Conservation (phyloP, 2,797 vertebrate species). For the Schizopygopsis malacanthus region DNA sequence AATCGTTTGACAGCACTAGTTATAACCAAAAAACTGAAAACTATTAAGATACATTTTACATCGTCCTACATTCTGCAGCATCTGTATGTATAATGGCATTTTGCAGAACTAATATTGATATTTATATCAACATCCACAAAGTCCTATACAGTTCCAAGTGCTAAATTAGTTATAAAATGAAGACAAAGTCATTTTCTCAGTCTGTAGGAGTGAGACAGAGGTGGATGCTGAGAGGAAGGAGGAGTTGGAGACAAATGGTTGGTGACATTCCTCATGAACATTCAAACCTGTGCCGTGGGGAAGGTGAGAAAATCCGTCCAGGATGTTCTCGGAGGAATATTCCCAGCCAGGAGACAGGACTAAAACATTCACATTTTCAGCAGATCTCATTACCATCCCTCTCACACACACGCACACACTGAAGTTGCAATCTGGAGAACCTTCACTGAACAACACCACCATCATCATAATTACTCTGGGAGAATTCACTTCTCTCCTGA, state of each 20-base stretch:
- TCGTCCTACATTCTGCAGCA: background rate
- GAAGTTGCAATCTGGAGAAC: slow-evolving; percentile 31
- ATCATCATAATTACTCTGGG: slow-evolving; percentile 76
- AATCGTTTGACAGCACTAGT: no score
- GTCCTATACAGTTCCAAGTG: background rate
- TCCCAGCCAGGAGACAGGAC: slow-evolving; percentile 25
- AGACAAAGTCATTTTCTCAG: slow-evolving; percentile 22
- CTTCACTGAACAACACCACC: slow-evolving; percentile 71
- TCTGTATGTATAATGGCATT: background rate
- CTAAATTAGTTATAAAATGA: slow-evolving; percentile 2
- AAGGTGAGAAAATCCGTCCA: slow-evolving; percentile 42
- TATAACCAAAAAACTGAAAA: background rate
- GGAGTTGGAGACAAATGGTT: slow-evolving; percentile 7
- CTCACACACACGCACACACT: background rate
- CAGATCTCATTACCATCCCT: slow-evolving; percentile 44
- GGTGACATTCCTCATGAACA: slow-evolving; percentile 39
- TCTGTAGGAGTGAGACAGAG: background rate
- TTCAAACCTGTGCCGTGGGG: slow-evolving; percentile 26
- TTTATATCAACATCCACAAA: background rate
- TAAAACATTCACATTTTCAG: slow-evolving; percentile 41
- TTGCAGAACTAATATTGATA: slow-evolving; percentile 10
- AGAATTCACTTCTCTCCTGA: slow-evolving; percentile 78
- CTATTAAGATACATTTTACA: background rate
- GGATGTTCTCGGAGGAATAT: slow-evolving; percentile 44
- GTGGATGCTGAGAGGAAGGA: slow-evolving; percentile 18